Conservation (phyloP, 2,797 vertebrate genomes). For the Anniella stebbinsi region DNA sequence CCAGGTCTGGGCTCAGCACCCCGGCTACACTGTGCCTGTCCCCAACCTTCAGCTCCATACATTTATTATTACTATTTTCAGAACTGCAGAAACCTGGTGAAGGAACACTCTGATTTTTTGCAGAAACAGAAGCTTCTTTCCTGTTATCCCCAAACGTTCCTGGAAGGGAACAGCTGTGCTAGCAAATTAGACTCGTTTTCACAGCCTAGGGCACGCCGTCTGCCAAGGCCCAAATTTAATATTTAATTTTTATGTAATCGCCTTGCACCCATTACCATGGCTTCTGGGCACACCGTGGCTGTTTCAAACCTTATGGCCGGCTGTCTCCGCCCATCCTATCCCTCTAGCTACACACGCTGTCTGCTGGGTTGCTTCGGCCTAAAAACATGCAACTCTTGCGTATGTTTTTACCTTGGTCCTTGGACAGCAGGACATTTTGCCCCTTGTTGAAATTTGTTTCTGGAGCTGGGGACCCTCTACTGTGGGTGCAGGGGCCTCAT, state of each 20-base stretch:
- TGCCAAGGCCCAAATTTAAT: slow-evolving; percentile 40
- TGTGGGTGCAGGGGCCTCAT: rapidly evolving
- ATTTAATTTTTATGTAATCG: slow-evolving; percentile 33
- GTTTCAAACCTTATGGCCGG: neutral
- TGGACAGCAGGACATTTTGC: neutral
- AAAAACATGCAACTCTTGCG: too few species aligned
- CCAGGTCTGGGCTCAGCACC: neutral
- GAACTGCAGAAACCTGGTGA: neutral
- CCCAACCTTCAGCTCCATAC: neutral
- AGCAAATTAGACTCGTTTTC: slow-evolving; percentile 6
- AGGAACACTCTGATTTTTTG: slow-evolving; percentile 38
- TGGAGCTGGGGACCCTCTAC: neutral
- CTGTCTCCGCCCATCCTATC: neutral
- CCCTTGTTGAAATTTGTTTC: neutral
- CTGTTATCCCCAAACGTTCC: slow-evolving; percentile 32
- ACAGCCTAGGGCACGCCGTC: slow-evolving; percentile 11
- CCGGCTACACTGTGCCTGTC: neutral
- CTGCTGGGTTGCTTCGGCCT: neutral
- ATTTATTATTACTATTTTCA: neutral
- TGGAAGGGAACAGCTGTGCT: slow-evolving; percentile 25
- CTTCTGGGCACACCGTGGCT: neutral
- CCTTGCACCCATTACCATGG: neutral
- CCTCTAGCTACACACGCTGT: neutral
- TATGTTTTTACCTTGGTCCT: neutral
- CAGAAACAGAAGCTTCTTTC: slow-evolving; percentile 46